These are phyloP conservation scores for Alosa sapidissima DNA, from an alignment of 2,797 vertebrate species.

Conservation along the genomic window DNA sequence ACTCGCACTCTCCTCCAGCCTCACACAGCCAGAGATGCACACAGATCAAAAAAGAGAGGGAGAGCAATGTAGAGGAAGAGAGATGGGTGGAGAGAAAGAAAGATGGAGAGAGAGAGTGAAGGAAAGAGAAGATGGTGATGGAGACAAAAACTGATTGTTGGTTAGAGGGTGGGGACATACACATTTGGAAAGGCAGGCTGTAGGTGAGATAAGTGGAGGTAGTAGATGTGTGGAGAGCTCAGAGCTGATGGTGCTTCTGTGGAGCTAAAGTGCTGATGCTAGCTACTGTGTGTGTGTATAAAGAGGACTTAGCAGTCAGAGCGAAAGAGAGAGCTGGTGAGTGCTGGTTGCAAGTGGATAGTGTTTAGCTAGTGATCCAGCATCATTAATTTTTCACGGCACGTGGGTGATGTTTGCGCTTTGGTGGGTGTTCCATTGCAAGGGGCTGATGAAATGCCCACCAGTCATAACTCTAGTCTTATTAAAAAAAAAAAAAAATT, in stretches of 20 bases:
- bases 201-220: neutral
- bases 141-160: neutral
- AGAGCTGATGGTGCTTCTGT: neutral
- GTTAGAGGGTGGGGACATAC: neutral
- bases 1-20: neutral
- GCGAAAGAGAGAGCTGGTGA: neutral
- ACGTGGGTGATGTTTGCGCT: neutral
- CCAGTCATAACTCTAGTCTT: neutral
- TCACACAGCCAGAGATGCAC: neutral
- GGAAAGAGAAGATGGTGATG: neutral
- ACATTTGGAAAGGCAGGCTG: neutral
- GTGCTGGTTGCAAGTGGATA: neutral
- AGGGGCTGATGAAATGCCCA: neutral
- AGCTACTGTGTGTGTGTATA: neutral
- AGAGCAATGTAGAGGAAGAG: neutral
- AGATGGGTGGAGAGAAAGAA: neutral
- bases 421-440: neutral
- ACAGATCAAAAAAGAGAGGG: neutral
- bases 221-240: neutral
- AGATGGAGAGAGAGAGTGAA: neutral
- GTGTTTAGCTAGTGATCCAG: neutral
- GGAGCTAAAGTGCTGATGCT: neutral
- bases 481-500: neutral
- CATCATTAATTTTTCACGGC: neutral
- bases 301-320: neutral